Conservation (phyloP, 2,888 invertebrate genomes). For the Gisinianus flammeolus region DNA sequence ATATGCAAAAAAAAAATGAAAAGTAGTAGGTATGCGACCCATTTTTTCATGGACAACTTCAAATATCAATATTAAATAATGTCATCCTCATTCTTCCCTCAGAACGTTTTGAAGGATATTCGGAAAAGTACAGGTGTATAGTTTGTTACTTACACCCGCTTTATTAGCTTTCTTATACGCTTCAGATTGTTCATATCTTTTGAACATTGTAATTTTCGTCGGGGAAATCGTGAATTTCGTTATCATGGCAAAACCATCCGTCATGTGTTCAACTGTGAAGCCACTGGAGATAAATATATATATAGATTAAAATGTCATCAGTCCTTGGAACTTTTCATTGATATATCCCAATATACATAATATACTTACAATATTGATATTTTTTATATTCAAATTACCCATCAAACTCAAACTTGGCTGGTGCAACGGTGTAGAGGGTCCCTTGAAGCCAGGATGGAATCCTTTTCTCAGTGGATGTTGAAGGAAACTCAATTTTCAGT, state of each 20-base stretch:
- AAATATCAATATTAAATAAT: not conserved
- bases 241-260: slow-evolving; percentile 6
- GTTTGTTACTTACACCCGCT: too few relatives aligned
- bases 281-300: too few relatives aligned
- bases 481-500: too few relatives aligned
- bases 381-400: too few relatives aligned
- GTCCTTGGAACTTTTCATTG: too few relatives aligned
- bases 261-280: slow-evolving; percentile 5
- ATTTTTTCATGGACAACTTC: too few relatives aligned
- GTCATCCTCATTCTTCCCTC: not conserved
- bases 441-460: slow-evolving; percentile 14
- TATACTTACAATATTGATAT: too few relatives aligned
- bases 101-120: not conserved
- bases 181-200: slow-evolving; percentile 4
- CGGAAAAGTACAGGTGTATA: too few relatives aligned
- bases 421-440: not conserved
- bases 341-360: too few relatives aligned
- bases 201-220: not conserved
- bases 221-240: not conserved
- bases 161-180: slow-evolving; percentile 6
- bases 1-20: not conserved
- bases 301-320: too few relatives aligned
- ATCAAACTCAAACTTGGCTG: slow-evolving; percentile 17
- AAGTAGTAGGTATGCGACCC: too few relatives aligned
- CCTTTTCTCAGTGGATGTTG: too few relatives aligned